phyloP scores from a whole-genome alignment of 2,888 invertebrate species.

The Lingula anatina region DNA sequence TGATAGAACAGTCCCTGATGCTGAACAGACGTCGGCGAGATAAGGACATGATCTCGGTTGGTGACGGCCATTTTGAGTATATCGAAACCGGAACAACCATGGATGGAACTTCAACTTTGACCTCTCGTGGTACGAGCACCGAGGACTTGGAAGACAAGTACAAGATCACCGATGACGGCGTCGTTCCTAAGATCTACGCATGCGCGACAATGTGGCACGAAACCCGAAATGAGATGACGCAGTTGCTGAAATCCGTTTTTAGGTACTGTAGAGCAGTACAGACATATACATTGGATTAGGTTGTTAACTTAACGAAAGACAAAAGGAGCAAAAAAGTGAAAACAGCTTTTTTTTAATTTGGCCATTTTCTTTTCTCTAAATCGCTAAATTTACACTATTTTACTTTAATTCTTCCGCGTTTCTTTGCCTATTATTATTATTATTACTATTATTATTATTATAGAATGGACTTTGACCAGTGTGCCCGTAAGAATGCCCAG shows the following conservation, averaged over 20 bases:
- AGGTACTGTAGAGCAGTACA: too few species aligned
- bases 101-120: too few species aligned
- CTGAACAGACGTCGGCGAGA: slow-evolving; percentile 85
- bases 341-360: not conserved
- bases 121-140: not conserved
- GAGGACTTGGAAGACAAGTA: slow-evolving; percentile 6
- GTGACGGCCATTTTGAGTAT: not conserved
- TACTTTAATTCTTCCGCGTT: too few species aligned
- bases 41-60: slow-evolving; percentile 54
- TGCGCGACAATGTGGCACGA: slow-evolving; percentile 51
- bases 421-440: too few species aligned
- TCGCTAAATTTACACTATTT: not conserved
- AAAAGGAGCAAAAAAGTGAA: not conserved
- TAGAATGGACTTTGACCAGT: slow-evolving; percentile 45
- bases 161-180: slow-evolving; percentile 15
- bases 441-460: too few species aligned
- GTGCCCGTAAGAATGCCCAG: slow-evolving; percentile 39
- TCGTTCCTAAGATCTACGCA: slow-evolving; percentile 35
- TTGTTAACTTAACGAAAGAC: too few species aligned
- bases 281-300: too few species aligned
- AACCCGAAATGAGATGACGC: slow-evolving; percentile 39
- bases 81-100: too few species aligned
- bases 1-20: slow-evolving; percentile 93
- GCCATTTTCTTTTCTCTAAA: not conserved
- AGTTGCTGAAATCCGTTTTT: slow-evolving; percentile 40